These are phyloP conservation scores for Andrena bucephala DNA, from an alignment of 2,888 invertebrate genomes.

Conservation along the genomic window DNA sequence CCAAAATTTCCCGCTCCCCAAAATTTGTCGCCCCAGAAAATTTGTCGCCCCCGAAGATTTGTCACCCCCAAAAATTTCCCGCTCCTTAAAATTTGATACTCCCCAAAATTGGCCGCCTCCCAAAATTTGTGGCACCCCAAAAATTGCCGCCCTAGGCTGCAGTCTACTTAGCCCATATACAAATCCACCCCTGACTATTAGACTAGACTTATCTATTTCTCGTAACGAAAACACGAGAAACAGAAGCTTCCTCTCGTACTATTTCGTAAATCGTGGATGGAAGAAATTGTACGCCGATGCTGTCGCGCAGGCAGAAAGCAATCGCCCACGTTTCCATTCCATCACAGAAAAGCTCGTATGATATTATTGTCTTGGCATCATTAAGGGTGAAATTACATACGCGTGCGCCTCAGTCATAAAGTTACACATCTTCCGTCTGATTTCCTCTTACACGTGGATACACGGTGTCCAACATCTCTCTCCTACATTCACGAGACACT, in stretches of 20 bases:
- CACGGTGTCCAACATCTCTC: background rate
- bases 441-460: background rate
- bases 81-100: too few relatives aligned
- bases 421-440: background rate
- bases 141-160: too few relatives aligned
- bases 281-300: background rate
- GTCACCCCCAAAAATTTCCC: too few relatives aligned
- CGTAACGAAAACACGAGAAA: background rate
- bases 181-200: too few relatives aligned
- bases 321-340: background rate
- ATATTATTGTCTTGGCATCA: background rate
- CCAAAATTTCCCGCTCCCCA: too few relatives aligned
- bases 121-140: too few relatives aligned
- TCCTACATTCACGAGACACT: background rate
- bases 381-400: conserved; percentile 23
- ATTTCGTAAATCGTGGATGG: background rate
- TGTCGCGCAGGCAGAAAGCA: background rate
- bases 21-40: too few relatives aligned
- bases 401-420: background rate
- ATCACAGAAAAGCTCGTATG: conserved; percentile 12
- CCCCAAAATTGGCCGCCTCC: too few relatives aligned
- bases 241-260: background rate
- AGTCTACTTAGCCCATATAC: too few relatives aligned
- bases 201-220: background rate
- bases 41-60: too few relatives aligned